phyloP scores from a whole-genome alignment of 2,113 vertebrate genomes.

The Parus major region DNA sequence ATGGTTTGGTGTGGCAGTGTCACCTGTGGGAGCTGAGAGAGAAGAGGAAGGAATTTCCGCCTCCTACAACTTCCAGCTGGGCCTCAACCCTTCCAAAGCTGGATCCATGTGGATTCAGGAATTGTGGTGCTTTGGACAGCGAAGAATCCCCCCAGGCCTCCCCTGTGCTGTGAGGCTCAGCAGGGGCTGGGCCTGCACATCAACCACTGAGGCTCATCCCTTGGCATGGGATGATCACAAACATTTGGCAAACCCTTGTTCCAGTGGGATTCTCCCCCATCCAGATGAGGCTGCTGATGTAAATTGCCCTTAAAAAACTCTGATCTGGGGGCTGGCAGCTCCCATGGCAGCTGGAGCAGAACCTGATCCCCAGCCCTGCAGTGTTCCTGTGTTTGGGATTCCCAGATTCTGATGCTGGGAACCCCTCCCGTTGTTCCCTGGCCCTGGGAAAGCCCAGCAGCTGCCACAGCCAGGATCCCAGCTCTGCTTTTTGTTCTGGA shows the following conservation, averaged over 20 bases:
- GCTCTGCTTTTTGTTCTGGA: neutral
- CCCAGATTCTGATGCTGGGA: neutral
- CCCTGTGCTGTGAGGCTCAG: neutral
- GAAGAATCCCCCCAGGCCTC: neutral
- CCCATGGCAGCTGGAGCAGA: neutral
- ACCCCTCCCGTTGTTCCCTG: neutral
- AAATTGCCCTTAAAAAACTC: neutral
- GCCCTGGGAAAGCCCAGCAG: neutral
- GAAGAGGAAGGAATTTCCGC: neutral
- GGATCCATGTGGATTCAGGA: neutral
- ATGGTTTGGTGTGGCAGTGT: neutral
- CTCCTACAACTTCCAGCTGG: rapidly evolving
- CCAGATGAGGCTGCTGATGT: too few relatives aligned
- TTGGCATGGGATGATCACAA: rapidly evolving
- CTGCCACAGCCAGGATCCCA: neutral
- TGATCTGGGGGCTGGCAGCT: neutral
- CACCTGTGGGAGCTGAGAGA: neutral
- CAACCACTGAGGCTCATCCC: neutral
- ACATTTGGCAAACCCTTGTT: neutral
- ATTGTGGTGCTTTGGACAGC: neutral
- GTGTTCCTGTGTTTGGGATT: rapidly evolving
- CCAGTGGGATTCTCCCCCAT: neutral
- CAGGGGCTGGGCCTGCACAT: neutral
- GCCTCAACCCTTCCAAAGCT: neutral
- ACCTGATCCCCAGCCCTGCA: neutral